Percentiles rank a stretch among this genome's conserved stretches.
phyloP scores from a whole-genome alignment of 2,797 vertebrate genomes.

The Arrhamphus sclerolepis region DNA sequence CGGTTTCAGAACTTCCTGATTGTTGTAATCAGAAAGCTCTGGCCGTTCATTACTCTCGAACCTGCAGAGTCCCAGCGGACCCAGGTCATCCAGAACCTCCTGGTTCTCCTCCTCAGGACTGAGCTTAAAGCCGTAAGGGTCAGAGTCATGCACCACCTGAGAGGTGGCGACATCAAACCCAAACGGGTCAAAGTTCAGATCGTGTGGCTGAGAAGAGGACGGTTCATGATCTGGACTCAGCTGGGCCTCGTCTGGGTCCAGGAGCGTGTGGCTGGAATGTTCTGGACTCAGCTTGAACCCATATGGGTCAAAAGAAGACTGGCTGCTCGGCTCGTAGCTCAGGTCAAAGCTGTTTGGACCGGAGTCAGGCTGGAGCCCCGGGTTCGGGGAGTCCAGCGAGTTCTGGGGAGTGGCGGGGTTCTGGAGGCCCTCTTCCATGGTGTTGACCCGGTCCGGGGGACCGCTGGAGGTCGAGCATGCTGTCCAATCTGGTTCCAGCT shows the following conservation, averaged over 20 bases:
- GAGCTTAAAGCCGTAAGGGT: conserved; percentile 76
- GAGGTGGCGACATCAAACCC: conserved; percentile 55
- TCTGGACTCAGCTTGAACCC: conserved; percentile 80
- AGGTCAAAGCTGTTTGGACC: conserved; percentile 58
- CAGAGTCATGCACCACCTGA: conserved; percentile 48
- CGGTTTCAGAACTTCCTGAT: conserved; percentile 50
- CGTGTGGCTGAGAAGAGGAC: conserved; percentile 40
- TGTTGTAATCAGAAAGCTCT: conserved; percentile 39
- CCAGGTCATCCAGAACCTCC: conserved; percentile 56
- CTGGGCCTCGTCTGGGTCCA: conserved; percentile 70
- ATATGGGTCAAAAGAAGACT: conserved; percentile 74
- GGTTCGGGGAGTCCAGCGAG: conserved; percentile 37
- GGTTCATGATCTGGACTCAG: conserved; percentile 60
- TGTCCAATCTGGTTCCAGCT: conserved; percentile 22
- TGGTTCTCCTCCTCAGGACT: conserved; percentile 71
- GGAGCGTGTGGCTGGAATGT: conserved; percentile 69
- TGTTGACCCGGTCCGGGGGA: conserved; percentile 7
- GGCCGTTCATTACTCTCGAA: conserved; percentile 39
- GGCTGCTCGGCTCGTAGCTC: conserved; percentile 56
- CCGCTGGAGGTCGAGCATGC: background rate
- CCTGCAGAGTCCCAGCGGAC: conserved; percentile 28
- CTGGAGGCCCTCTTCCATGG: conserved; percentile 15
- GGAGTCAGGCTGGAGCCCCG: conserved; percentile 19
- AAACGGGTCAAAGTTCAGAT: conserved; percentile 45
- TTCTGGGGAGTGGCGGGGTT: conserved; percentile 30